Evolutionary conservation across 2,797 vertebrate species (phyloP).

Genomic region (Lepus oiostolus): DNA sequence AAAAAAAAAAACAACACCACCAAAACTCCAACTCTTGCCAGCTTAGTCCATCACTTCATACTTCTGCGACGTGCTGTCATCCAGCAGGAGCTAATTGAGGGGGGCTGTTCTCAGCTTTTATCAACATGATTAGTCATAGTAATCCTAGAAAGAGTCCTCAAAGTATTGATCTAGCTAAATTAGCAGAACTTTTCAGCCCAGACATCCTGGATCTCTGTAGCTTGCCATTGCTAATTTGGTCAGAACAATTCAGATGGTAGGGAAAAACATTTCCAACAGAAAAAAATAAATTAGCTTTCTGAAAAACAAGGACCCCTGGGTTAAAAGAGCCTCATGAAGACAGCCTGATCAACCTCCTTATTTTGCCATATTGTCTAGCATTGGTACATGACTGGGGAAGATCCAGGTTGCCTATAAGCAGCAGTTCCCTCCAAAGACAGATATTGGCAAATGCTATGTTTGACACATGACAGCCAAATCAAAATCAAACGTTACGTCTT

Average conservation of each 20-base stretch:
- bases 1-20: too few relatives aligned
- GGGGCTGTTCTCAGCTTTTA: background rate
- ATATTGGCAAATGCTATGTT: slow-evolving; percentile 1
- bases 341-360: background rate
- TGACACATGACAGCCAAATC: background rate
- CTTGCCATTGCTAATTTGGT: slow-evolving; percentile 56
- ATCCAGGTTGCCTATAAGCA: background rate
- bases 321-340: background rate
- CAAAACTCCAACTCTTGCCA: background rate
- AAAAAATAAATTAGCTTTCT: slow-evolving; percentile 62
- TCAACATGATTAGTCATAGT: background rate
- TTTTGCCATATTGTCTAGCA: slow-evolving; percentile 8
- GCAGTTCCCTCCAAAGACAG: slow-evolving; percentile 45
- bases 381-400: background rate
- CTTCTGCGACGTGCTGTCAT: background rate
- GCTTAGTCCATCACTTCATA: background rate
- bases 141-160: slow-evolving; percentile 28
- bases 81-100: background rate
- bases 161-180: slow-evolving; percentile 69
- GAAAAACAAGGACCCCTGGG: slow-evolving; percentile 61
- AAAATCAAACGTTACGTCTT: slow-evolving; percentile 57
- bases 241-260: slow-evolving; percentile 58
- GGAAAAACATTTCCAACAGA: slow-evolving; percentile 61
- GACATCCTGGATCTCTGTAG: slow-evolving; percentile 59
- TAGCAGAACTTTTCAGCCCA: slow-evolving; percentile 29